A percentile compares a stretch with the other conserved stretches of the same genome.
Evolutionary conservation across 2,888 invertebrate genomes (phyloP).

Genomic region (Oeneis ivallda): DNA sequence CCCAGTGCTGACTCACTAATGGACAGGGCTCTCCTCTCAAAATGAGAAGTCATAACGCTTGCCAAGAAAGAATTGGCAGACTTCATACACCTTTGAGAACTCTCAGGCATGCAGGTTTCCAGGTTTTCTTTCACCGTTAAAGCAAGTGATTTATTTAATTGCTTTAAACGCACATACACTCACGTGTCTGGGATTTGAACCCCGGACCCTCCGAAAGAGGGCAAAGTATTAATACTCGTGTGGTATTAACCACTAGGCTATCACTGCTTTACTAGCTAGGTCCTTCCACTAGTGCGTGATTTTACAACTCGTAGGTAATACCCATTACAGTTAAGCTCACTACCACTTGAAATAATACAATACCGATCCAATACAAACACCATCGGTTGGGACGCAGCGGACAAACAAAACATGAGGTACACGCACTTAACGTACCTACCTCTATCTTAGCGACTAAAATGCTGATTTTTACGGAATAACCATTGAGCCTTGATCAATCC

Average conservation of each 20-base stretch:
- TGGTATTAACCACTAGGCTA: too few relatives aligned
- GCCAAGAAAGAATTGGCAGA: too few relatives aligned
- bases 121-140: too few relatives aligned
- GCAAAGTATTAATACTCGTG: too few relatives aligned
- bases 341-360: constrained; percentile 47
- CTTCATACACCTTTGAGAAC: too few relatives aligned
- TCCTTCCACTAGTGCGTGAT: constrained; percentile 11
- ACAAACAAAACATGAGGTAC: constrained; percentile 59
- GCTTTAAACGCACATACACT: too few relatives aligned
- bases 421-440: constrained; percentile 55
- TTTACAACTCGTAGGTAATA: constrained; percentile 28
- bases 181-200: background rate
- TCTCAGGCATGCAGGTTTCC: too few relatives aligned
- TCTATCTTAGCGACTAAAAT: constrained; percentile 47
- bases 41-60: too few relatives aligned
- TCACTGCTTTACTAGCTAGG: background rate
- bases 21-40: too few relatives aligned
- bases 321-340: constrained; percentile 41
- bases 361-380: constrained; percentile 52
- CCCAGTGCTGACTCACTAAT: too few relatives aligned
- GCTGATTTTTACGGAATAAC: background rate
- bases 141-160: too few relatives aligned
- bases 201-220: background rate
- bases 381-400: constrained; percentile 50
- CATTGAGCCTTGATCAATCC: too few relatives aligned